These are phyloP conservation scores for Microctonus aethiopoides DNA, from an alignment of 2,888 invertebrate genomes.

Conservation along the genomic window DNA sequence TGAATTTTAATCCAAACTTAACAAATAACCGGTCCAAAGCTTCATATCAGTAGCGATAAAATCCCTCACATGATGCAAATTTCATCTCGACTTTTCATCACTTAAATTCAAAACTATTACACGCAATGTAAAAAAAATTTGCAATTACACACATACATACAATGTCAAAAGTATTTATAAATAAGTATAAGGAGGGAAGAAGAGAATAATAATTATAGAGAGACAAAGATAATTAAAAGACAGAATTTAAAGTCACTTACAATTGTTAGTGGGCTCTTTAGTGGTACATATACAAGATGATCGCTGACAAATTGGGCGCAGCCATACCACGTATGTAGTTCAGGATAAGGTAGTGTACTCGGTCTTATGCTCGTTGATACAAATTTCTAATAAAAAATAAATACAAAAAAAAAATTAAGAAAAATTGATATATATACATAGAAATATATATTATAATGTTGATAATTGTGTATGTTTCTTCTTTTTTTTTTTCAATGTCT, in stretches of 20 bases:
- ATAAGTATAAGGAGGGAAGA: conserved; percentile 12
- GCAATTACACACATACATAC: too few species aligned
- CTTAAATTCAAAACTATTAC: background rate
- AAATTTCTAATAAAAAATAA: conserved; percentile 78
- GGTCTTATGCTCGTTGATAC: conserved; percentile 86
- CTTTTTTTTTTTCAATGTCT: conserved; percentile 35
- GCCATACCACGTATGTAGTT: conserved; percentile 79
- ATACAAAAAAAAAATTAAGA: conserved; percentile 20
- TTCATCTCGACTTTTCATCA: background rate
- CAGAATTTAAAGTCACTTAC: conserved; percentile 70
- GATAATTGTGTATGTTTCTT: conserved; percentile 24
- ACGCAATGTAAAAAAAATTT: too few species aligned
- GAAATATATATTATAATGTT: conserved; percentile 24
- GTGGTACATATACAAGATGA: conserved; percentile 79
- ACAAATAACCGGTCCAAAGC: conserved; percentile 9
- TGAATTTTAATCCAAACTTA: background rate
- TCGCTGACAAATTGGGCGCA: conserved; percentile 81
- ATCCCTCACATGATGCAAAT: background rate
- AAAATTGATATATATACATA: conserved; percentile 13
- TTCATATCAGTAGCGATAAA: conserved; percentile 28
- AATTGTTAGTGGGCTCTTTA: conserved; percentile 74
- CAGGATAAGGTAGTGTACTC: conserved; percentile 78
- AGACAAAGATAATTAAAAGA: conserved; percentile 10
- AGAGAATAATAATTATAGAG: conserved; percentile 2
- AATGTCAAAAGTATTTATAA: background rate